Evolutionary conservation across 2,113 vertebrate species (phyloP), one percentile per base, ranked within the genome.

Genomic region (Electrona antarctica): DNA sequence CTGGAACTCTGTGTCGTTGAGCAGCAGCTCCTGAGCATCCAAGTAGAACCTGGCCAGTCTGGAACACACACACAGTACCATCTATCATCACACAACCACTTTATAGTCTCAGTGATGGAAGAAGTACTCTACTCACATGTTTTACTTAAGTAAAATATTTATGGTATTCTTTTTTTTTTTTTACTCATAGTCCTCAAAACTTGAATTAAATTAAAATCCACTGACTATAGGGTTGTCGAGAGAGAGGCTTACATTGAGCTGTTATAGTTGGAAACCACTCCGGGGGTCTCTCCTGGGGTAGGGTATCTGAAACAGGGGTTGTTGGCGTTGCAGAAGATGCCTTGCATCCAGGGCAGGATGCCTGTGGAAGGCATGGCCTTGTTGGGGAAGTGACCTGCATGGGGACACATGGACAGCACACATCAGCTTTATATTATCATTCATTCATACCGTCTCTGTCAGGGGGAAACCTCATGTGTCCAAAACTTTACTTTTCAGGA

Each of bases 301-400:
- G 95, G 88, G 71, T 89, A 91, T 77, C 59, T 92, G 89, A 99
- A 99, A 83, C 96, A 99, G 71, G 97, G 97, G 85, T 99, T 99
- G 90, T 97, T 95, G 88, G 92, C 84, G 8, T 99, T 99, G 90
- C 98, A 99, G 91, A 98, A 97, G 86, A 99, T 96, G 47, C 97
- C 96, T 66, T 98, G 96, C 73, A 99, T 91, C 96, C 97, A 99
- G 0, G 97, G 97, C 80, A 99, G 83, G 1, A 94, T 88, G 86
- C 98, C 97, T 7, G 97, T 92, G 10, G 98, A 99, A 21, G 98
- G 97, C 97, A 99, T 95, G 3, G 96, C 97, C 90, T 98, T 98
- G 90, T 96, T 99, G 89, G 98, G 96, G 78, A 99, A 99, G 89
- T 98, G 97, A 93, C 97, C 98, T 99, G 91, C 0, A 0, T 73